phyloP scores from a whole-genome alignment of 1,140 invertebrate genomes.

The Pectinophora gossypiella region DNA sequence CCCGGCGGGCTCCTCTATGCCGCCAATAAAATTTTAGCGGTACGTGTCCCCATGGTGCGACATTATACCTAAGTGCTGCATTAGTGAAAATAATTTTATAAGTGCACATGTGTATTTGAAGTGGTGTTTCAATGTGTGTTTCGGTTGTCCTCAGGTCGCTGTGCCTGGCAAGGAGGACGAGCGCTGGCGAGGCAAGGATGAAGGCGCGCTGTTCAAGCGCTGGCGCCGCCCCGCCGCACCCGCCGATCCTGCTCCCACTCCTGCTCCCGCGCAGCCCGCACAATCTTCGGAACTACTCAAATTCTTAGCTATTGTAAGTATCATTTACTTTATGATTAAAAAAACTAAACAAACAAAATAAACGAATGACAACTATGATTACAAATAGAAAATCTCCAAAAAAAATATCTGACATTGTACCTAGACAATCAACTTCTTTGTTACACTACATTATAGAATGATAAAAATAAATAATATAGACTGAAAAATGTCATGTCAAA shows the following conservation, averaged over 20 bases:
- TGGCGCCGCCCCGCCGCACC: constrained; percentile 50
- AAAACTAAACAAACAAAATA: too few relatives aligned
- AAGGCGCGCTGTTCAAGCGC: constrained; percentile 58
- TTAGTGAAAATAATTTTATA: not conserved
- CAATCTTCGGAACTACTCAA: constrained; percentile 70
- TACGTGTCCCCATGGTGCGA: constrained; percentile 54
- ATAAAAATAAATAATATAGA: not conserved
- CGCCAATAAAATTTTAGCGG: constrained; percentile 69
- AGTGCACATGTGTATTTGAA: constrained; percentile 18
- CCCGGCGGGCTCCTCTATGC: constrained; percentile 62
- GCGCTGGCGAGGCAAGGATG: constrained; percentile 62
- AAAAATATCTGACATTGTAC: too few relatives aligned
- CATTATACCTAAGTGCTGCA: not conserved
- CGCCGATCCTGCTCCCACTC: constrained; percentile 31
- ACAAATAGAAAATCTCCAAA: too few relatives aligned
- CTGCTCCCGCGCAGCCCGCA: constrained; percentile 35
- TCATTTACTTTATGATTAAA: too few relatives aligned
- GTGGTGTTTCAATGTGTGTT: constrained; percentile 52
- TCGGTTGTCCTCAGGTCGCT: constrained; percentile 67
- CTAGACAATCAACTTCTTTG: not conserved
- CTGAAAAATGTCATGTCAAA: not conserved
- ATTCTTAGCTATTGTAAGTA: constrained; percentile 73
- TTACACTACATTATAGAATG: not conserved
- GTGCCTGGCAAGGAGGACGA: constrained; percentile 63
- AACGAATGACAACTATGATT: too few relatives aligned